phyloP scores from a whole-genome alignment of 1,140 invertebrate species.

The Cryptotermes secundus region DNA sequence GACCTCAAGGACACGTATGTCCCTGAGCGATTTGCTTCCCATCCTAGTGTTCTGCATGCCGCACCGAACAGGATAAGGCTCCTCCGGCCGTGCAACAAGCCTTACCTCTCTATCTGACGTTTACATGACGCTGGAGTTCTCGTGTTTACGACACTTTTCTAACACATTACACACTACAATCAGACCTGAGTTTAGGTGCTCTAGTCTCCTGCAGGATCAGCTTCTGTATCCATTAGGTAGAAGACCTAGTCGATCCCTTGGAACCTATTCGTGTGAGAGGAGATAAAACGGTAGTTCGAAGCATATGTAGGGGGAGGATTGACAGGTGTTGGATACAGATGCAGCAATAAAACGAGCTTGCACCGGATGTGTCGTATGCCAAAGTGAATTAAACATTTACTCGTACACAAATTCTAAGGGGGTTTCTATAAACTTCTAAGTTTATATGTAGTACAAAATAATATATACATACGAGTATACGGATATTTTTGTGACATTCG shows the following conservation, averaged over 20 bases:
- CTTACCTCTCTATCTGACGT: background rate
- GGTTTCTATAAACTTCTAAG: too few relatives aligned
- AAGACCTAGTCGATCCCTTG: background rate
- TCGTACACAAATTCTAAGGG: background rate
- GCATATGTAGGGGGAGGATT: conserved; percentile 1
- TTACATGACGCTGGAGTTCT: background rate
- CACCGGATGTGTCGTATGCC: background rate
- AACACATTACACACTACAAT: background rate
- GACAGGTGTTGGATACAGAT: background rate
- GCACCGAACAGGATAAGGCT: background rate
- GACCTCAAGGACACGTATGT: too few relatives aligned
- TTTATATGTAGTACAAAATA: too few relatives aligned
- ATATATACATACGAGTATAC: too few relatives aligned
- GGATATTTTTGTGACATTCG: too few relatives aligned
- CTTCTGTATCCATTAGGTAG: background rate
- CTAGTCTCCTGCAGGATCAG: background rate
- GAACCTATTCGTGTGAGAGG: background rate
- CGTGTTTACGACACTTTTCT: background rate
- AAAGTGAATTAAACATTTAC: background rate
- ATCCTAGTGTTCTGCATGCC: background rate
- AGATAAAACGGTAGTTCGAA: background rate
- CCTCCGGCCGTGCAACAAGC: background rate
- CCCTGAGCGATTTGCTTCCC: too few relatives aligned
- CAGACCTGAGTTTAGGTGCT: background rate
- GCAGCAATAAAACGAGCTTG: conserved; percentile 7